These are phyloP conservation scores for Tragopan temminckii DNA, from an alignment of 2,797 vertebrate species.

Conservation along the genomic window DNA sequence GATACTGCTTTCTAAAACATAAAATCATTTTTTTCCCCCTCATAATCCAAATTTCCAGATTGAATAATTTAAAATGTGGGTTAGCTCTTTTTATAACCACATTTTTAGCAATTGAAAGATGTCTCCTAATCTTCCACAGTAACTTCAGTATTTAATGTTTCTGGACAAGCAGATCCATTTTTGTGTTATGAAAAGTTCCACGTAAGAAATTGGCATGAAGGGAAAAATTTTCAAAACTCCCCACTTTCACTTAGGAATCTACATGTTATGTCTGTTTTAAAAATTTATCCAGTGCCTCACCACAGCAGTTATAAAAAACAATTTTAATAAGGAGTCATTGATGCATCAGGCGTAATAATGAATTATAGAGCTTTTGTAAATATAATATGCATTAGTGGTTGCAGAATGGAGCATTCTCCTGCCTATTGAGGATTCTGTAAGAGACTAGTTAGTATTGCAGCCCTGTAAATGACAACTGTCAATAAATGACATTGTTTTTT, in stretches of 20 bases:
- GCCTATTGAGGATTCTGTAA: neutral
- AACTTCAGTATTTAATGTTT: conserved; percentile 16
- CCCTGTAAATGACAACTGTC: neutral
- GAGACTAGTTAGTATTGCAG: neutral
- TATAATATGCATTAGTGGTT: neutral
- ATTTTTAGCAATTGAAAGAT: conserved; percentile 37
- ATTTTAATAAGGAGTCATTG: neutral
- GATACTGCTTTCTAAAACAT: conserved; percentile 29
- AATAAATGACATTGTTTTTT: neutral
- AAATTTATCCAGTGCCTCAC: neutral
- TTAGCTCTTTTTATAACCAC: conserved; percentile 39
- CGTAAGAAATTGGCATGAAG: neutral
- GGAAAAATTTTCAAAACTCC: neutral
- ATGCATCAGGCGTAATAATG: neutral
- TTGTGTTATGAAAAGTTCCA: neutral
- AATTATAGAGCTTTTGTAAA: neutral
- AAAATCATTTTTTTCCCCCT: conserved; percentile 6
- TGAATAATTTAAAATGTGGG: conserved; percentile 38
- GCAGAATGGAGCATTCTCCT: neutral
- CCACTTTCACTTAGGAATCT: neutral
- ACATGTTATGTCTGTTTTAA: neutral
- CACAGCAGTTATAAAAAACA: neutral
- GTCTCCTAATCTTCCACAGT: neutral
- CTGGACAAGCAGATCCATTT: neutral
- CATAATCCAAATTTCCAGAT: conserved; percentile 43